A percentile compares a stretch with the other conserved stretches of the same genome.
Conservation (phyloP, 2,797 vertebrate genomes). For the Melanotaenia trifasciata region DNA sequence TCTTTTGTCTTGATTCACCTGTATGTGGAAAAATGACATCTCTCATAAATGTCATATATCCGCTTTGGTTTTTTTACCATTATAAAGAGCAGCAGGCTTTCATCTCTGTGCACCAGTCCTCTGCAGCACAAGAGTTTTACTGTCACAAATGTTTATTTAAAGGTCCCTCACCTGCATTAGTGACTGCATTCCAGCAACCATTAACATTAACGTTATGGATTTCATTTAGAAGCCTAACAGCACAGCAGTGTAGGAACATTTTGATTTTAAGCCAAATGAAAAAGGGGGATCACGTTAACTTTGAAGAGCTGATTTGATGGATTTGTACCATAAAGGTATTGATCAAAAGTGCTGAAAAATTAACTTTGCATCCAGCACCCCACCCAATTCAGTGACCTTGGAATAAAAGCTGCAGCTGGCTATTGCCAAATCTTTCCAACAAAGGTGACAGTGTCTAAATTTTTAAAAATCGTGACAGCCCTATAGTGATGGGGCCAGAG, state of each 20-base stretch:
- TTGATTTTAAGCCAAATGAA: too few species aligned
- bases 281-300: too few species aligned
- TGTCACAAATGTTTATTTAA: too few species aligned
- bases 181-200: too few species aligned
- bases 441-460: neutral
- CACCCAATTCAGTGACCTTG: neutral
- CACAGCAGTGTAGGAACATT: too few species aligned
- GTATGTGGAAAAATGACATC: neutral
- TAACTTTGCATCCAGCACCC: neutral
- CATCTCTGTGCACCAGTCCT: too few species aligned
- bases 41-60: neutral
- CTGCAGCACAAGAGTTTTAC: too few species aligned
- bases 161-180: too few species aligned
- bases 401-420: neutral
- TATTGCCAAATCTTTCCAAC: neutral
- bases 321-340: neutral
- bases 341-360: neutral
- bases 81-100: neutral
- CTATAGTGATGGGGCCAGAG: slow-evolving; percentile 37
- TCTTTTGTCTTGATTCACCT: neutral
- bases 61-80: neutral
- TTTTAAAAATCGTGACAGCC: neutral
- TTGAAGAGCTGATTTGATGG: neutral
- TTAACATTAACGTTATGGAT: too few species aligned
- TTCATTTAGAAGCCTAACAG: too few species aligned